phyloP scores from a whole-genome alignment of 2,888 invertebrate species.

The Chrysina gloriosa region DNA sequence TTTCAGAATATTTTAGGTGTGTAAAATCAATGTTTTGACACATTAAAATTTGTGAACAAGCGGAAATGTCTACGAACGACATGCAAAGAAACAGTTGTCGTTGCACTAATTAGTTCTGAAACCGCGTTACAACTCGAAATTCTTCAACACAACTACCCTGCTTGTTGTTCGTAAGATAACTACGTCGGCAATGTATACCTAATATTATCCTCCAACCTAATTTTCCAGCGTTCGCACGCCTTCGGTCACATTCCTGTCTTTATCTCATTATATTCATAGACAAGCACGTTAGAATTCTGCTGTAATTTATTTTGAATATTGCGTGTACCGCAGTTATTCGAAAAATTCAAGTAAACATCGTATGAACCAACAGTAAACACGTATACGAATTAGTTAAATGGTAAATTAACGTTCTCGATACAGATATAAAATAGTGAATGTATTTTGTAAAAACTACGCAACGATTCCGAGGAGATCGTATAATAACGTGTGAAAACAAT shows the following conservation, averaged over 20 bases:
- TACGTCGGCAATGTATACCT: too few species aligned
- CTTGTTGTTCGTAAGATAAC: too few species aligned
- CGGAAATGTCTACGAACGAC: too few species aligned
- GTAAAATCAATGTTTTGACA: too few species aligned
- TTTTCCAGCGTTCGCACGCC: neutral
- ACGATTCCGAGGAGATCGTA: neutral
- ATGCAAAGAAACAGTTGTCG: too few species aligned
- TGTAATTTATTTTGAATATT: slow-evolving; percentile 32
- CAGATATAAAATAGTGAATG: slow-evolving; percentile 14
- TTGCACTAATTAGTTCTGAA: too few species aligned
- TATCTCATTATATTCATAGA: neutral
- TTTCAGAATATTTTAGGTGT: too few species aligned
- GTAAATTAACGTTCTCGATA: slow-evolving; percentile 3
- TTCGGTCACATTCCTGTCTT: neutral
- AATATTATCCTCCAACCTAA: neutral
- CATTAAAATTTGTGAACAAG: too few species aligned
- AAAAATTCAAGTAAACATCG: slow-evolving; percentile 3
- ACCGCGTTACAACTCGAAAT: too few species aligned
- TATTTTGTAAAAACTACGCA: slow-evolving; percentile 1
- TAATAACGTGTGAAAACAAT: neutral
- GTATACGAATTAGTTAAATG: slow-evolving; percentile 10
- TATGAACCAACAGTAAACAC: neutral
- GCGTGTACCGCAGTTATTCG: slow-evolving; percentile 10
- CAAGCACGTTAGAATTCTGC: slow-evolving; percentile 20
- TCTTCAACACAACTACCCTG: too few species aligned